A percentile compares a stretch with the other conserved stretches of the same genome.
Conservation (phyloP, 2,797 vertebrate species). For the Falco berigora region DNA sequence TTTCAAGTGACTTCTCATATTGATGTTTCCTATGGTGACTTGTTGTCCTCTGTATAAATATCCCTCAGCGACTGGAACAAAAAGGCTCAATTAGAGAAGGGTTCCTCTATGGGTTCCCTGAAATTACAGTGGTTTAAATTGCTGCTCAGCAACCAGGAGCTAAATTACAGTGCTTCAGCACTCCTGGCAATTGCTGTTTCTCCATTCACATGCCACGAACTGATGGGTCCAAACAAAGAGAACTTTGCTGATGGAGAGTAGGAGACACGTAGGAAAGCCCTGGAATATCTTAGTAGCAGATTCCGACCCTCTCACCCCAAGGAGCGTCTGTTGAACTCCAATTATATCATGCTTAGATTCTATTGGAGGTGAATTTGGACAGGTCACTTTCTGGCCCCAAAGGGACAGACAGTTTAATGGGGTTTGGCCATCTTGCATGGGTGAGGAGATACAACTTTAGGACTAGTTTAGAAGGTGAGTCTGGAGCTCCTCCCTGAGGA, state of each 20-base stretch:
- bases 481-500: not conserved
- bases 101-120: not conserved
- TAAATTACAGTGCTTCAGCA: slow-evolving; percentile 32
- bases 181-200: not conserved
- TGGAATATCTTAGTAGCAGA: not conserved
- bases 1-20: not conserved
- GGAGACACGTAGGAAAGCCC: not conserved
- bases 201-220: slow-evolving; percentile 5
- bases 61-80: not conserved
- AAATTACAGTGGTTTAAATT: slow-evolving; percentile 35
- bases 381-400: not conserved
- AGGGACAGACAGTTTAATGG: not conserved
- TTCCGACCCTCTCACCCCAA: not conserved
- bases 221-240: not conserved
- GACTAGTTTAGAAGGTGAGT: not conserved
- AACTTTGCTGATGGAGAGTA: not conserved
- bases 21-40: not conserved
- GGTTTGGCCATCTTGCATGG: not conserved
- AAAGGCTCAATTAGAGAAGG: slow-evolving; percentile 5
- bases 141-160: slow-evolving; percentile 23
- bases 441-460: not conserved
- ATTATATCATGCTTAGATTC: not conserved
- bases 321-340: not conserved
- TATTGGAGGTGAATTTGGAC: not conserved
- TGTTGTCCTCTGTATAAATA: not conserved